Percentiles rank a stretch among this genome's conserved stretches.
Evolutionary conservation across 2,888 invertebrate species (phyloP).

Genomic region (Xestia rhomboidea): DNA sequence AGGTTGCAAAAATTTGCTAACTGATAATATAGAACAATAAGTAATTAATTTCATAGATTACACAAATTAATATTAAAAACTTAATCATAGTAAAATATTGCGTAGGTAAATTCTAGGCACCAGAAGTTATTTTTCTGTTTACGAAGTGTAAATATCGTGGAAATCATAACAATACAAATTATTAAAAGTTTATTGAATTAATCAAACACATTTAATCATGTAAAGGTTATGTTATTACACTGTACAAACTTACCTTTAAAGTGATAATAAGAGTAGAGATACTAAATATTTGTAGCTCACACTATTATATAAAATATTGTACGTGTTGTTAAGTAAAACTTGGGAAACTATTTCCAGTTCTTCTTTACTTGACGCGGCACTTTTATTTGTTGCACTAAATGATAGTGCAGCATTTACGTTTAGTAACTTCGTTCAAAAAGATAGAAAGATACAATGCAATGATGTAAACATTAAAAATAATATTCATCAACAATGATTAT

Average conservation of each 20-base stretch:
- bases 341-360: not conserved
- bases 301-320: not conserved
- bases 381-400: not conserved
- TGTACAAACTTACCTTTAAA: conserved; percentile 35
- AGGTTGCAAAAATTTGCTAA: not conserved
- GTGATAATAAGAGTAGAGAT: not conserved
- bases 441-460: not conserved
- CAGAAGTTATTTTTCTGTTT: not conserved
- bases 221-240: conserved; percentile 33
- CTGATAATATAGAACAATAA: no score
- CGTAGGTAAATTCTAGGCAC: conserved; percentile 3
- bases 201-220: not conserved
- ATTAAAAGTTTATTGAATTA: not conserved
- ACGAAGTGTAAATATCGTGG: not conserved
- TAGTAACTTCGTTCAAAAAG: conserved; percentile 12
- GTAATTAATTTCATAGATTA: no score
- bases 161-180: conserved; percentile 17
- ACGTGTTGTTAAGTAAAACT: not conserved
- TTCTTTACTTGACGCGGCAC: conserved; percentile 53
- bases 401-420: conserved; percentile 43
- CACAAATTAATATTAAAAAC: no score
- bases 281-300: not conserved
- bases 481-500: no score
- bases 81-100: not conserved
- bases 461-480: not conserved